Evolutionary conservation across 2,113 vertebrate species (phyloP).

Genomic region (Myrmecophaga tridactyla): DNA sequence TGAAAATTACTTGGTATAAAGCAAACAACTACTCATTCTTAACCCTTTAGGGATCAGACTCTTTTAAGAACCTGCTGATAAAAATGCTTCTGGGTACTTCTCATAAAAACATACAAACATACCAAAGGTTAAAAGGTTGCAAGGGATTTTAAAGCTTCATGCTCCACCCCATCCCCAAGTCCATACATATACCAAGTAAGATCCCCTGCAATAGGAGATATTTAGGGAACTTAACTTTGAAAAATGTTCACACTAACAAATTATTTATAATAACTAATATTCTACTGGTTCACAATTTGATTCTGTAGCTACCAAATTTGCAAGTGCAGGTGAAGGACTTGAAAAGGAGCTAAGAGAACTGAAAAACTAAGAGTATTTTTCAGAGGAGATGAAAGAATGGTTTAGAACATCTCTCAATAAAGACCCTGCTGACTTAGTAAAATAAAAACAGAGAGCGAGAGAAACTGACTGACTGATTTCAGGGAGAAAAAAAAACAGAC

Average conservation of each 20-base stretch:
- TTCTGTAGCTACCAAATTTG: conserved; percentile 19
- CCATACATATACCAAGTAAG: not conserved
- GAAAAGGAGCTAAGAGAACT: conserved; percentile 14
- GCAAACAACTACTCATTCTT: not conserved
- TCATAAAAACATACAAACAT: not conserved
- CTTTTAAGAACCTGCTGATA: not conserved
- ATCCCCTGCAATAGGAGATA: not conserved
- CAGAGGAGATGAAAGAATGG: not conserved
- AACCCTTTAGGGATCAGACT: not conserved
- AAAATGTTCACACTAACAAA: not conserved
- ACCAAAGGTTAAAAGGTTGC: not conserved
- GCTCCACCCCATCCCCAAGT: not conserved
- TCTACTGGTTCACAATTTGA: not conserved
- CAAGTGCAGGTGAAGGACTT: not conserved
- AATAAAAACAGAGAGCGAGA: not conserved
- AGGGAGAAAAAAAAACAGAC: not conserved
- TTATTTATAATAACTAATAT: not conserved
- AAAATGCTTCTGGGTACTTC: not conserved
- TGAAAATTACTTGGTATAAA: conserved; percentile 14
- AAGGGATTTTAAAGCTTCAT: conserved; percentile 7
- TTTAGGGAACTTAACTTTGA: not conserved
- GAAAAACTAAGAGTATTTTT: conserved; percentile 31
- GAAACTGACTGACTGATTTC: not conserved
- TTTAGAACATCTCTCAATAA: not conserved
- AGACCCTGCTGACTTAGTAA: not conserved